Conservation (phyloP, 2,113 vertebrate genomes). For the Podiceps cristatus region DNA sequence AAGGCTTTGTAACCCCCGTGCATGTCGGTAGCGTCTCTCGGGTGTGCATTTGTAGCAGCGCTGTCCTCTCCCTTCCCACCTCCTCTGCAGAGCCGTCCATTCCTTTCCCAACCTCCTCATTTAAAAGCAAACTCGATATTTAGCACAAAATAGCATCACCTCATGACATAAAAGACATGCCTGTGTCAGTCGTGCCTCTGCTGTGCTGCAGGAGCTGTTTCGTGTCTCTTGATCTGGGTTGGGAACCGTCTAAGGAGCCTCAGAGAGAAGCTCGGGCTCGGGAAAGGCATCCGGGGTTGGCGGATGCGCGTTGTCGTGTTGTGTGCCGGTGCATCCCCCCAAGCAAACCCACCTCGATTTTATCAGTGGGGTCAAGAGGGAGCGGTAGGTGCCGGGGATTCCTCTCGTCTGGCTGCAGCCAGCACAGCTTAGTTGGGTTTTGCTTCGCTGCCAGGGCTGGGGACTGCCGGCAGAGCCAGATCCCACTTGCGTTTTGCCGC, state of each 20-base stretch:
- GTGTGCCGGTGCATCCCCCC: rapidly evolving
- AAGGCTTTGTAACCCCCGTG: background rate
- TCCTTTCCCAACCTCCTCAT: background rate
- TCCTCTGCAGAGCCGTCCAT: background rate
- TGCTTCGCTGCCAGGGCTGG: background rate
- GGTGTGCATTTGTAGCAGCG: background rate
- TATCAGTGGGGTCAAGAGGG: no score
- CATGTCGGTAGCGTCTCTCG: rapidly evolving
- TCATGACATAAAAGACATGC: background rate
- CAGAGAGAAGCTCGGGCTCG: background rate
- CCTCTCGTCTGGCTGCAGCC: background rate
- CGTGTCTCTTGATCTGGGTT: rapidly evolving
- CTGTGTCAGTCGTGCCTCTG: rapidly evolving
- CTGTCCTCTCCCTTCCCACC: background rate
- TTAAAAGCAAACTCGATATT: background rate
- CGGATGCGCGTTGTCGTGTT: rapidly evolving
- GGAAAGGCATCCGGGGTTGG: background rate
- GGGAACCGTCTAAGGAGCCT: background rate
- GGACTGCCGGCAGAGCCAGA: background rate
- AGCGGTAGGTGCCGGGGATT: background rate
- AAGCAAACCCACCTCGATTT: background rate
- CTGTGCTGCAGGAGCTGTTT: background rate
- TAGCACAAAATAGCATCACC: background rate
- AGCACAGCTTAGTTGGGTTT: background rate
- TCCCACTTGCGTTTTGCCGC: rapidly evolving